Evolutionary conservation across 1,140 invertebrate genomes (phyloP), one percentile per base, ranked within the genome.

Genomic region (Holcopasites calliopsidis): DNA sequence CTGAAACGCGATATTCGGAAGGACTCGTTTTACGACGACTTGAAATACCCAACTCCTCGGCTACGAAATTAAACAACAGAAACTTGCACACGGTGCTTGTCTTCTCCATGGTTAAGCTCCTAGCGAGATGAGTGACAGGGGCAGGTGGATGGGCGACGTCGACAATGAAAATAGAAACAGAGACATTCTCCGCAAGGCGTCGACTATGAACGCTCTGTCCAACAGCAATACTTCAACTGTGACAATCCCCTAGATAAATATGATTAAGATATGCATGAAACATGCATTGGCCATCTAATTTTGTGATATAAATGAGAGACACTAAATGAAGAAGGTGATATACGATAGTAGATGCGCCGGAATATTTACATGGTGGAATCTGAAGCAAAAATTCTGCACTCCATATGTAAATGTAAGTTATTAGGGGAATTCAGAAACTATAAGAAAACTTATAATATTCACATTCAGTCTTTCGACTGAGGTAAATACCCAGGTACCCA

Each of bases 121-220:
- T 76, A 79, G 77, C 74, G 62, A 71, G 84, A n/a, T 83, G 86
- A 89, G 79, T 78, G 83, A 89, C 85, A 82, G 77, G 83, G 88
- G 89, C 88, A 90, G 88, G 87, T 89, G 88, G 82, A 88, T 66
- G 70, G n/a, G 80, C 60, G 82, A 82, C 77, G 79, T 76, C 85
- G 82, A 85, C 77, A 86, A 84, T 86, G 83, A 75, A 88, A 88
- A 89, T 88, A 88, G 83, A 85, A 86, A 82, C 75, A 72, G 65
- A n/a, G n/a, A 68, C 74, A 50, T 76, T 85, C 70, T 62, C 49
- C 50, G 33, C 49, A 40, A 5, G n/a, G 23, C 35, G 23, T 23
- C 49, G 35, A 23, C n/a, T 21, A 31, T 21, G 28, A 73, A 40
- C 11, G 47, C 35, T 28, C 16, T 35, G 33, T 28, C 55, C 33